Evolutionary conservation across 2,797 vertebrate genomes (phyloP), one percentile per base, ranked within the genome.

Genomic region (Cheracebus regulus): DNA sequence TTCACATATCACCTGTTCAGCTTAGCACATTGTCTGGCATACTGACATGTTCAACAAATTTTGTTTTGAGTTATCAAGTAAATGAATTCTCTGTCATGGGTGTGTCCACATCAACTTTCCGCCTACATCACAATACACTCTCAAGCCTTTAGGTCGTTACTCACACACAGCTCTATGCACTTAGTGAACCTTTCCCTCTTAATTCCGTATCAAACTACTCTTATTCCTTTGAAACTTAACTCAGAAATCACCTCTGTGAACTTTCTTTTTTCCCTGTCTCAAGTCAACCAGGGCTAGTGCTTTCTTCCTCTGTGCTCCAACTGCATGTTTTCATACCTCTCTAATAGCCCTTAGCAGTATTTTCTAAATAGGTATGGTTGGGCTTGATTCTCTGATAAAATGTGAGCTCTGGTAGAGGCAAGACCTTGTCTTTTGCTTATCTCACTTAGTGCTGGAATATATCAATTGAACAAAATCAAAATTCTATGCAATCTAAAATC

Each of bases 191-290:
- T 73, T 90, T 64, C 3, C 22, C n/a, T 96, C 6, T 73, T 48
- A 76, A 82, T 94, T 94, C 12, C 12, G n/a, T 73, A 55, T 78
- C 36, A 79, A 81, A 95, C 57, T 95, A 36, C 41, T 88, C 22
- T 52, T 88, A 24, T 22, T 92, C 58, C 82, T 95, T 88, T 85
- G 50, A 88, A 50, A 92, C 4, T 36, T 82, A 36, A 26, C 64
- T 95, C n/a, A 95, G 50, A 96, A 9, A 19, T 80, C 26, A 83
- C 48, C 8, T 86, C 58, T 58, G 44, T 95, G n/a, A 88, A 52
- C 12, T 2, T 94, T 78, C 44, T 75, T 4, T 89, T 3, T 75
- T 36, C 50, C 24, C 36, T 92, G 12, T 52, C 44, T 46, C 26
- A 78, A 81, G 24, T 10, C n/a, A 70, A 41, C 36, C 22, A 83